Conservation (phyloP, 2,888 invertebrate species). For the Vesta saturnalis region DNA sequence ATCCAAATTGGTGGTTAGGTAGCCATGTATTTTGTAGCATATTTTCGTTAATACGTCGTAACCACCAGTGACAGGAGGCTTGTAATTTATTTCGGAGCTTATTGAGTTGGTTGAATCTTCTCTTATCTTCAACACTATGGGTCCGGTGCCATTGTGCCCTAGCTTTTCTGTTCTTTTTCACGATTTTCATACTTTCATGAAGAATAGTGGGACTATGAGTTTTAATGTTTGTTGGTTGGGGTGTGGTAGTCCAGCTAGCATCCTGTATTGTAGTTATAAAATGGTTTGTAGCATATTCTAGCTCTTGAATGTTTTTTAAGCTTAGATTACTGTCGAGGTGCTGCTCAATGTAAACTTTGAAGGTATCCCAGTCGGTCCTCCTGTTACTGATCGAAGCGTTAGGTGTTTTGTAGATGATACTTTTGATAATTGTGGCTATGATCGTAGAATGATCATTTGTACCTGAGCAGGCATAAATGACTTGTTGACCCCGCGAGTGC, state of each 20-base stretch:
- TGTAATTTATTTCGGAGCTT: neutral
- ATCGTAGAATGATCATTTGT: too few species aligned
- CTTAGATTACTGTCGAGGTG: neutral
- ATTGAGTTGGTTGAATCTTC: neutral
- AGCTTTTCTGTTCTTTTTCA: neutral
- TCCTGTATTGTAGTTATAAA: too few species aligned
- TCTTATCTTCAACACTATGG: neutral
- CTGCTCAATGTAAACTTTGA: neutral
- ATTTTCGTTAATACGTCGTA: conserved; percentile 12
- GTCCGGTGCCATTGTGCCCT: too few species aligned
- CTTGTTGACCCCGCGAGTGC: too few species aligned
- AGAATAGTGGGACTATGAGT: neutral
- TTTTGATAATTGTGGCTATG: too few species aligned
- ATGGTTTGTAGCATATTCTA: too few species aligned
- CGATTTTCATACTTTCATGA: neutral
- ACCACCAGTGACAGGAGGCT: too few species aligned
- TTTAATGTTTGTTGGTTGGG: neutral
- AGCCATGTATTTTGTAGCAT: conserved; percentile 8
- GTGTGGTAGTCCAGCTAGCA: neutral
- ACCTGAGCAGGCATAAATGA: too few species aligned
- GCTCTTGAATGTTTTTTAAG: neutral
- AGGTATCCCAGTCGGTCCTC: neutral
- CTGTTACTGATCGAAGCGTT: neutral
- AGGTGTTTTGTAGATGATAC: neutral
- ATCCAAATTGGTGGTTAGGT: conserved; percentile 18